Percentiles rank a stretch among this genome's conserved stretches.
Evolutionary conservation across 1,140 invertebrate genomes (phyloP).

Genomic region (Drosophila navojoa): DNA sequence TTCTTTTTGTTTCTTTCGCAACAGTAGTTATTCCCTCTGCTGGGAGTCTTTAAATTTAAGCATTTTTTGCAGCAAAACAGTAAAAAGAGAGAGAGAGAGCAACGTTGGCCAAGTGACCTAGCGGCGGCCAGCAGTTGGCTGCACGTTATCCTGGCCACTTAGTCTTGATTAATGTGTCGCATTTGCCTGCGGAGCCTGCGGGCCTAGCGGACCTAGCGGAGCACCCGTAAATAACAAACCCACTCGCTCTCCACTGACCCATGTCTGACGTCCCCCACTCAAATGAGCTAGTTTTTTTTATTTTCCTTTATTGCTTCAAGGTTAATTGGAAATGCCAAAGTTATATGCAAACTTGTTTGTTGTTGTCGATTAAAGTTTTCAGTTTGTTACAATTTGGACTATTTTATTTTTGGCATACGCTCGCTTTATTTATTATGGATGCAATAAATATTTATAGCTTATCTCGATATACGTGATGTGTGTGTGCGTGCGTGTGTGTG

Average conservation of each 20-base stretch:
- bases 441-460: slow-evolving; percentile 72
- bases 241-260: slow-evolving; percentile 2
- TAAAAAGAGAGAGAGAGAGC: neutral
- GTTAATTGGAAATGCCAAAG: slow-evolving; percentile 77
- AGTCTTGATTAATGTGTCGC: slow-evolving; percentile 76
- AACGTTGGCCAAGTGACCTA: slow-evolving; percentile 22
- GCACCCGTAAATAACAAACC: slow-evolving; percentile 38
- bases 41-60: slow-evolving; percentile 29
- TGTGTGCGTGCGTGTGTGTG: neutral
- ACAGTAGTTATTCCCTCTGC: neutral
- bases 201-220: neutral
- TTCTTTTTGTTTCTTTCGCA: neutral
- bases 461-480: slow-evolving; percentile 41
- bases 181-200: slow-evolving; percentile 38
- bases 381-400: slow-evolving; percentile 55
- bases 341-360: slow-evolving; percentile 36
- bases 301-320: slow-evolving; percentile 69
- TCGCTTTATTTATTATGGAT: slow-evolving; percentile 62
- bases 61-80: neutral
- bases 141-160: slow-evolving; percentile 73
- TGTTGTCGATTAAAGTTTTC: slow-evolving; percentile 14
- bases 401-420: neutral
- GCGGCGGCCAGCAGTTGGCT: slow-evolving; percentile 27
- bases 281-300: slow-evolving; percentile 42
- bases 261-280: slow-evolving; percentile 8